Conservation (phyloP, 2,113 vertebrate genomes). For the Cavia aperea region DNA sequence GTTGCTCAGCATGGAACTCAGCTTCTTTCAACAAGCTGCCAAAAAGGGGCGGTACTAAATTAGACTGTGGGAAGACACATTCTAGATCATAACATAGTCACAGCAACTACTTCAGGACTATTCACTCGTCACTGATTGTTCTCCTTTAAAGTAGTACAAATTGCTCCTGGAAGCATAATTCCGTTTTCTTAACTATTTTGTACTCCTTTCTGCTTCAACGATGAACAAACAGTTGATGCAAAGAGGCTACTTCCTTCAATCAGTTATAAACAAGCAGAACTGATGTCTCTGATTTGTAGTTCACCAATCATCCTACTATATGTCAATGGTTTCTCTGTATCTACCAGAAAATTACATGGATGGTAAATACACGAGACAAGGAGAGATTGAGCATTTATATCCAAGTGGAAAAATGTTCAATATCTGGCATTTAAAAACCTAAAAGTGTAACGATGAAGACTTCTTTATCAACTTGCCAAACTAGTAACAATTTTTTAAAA, state of each 20-base stretch:
- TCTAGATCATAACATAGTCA: not conserved
- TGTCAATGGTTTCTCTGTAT: not conserved
- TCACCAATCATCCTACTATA: not conserved
- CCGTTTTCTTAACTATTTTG: not conserved
- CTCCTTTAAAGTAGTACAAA: not conserved
- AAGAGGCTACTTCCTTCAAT: not conserved
- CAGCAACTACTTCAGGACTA: not conserved
- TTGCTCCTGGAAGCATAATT: not conserved
- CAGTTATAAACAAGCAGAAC: not conserved
- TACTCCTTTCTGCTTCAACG: not conserved
- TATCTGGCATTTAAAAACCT: not conserved
- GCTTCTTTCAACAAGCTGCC: slow-evolving; percentile 95
- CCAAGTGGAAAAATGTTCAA: not conserved
- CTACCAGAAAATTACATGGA: not conserved
- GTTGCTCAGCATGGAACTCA: slow-evolving; percentile 95
- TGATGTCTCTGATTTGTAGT: not conserved
- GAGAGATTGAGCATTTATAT: not conserved
- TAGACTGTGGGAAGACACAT: not conserved
- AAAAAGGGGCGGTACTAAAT: not conserved
- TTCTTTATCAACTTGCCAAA: not conserved
- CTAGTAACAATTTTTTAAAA: not conserved
- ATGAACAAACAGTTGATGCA: not conserved
- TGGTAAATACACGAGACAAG: not conserved
- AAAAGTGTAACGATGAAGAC: not conserved
- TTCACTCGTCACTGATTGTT: not conserved